These are phyloP conservation scores for Uloborus plumipes DNA, from an alignment of 2,888 invertebrate genomes.

Conservation along the genomic window DNA sequence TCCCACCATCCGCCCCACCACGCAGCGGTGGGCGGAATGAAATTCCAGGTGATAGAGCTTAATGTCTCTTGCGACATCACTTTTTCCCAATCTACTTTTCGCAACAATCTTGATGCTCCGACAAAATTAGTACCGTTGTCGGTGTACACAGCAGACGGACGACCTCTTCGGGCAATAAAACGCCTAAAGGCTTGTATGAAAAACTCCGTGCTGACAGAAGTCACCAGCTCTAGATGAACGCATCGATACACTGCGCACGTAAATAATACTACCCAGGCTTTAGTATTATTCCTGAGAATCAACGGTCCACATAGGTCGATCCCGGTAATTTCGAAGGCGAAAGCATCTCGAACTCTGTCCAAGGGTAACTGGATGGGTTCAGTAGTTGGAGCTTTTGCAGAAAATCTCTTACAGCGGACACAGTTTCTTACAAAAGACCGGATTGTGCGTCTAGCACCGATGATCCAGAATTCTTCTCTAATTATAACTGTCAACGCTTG, in stretches of 20 bases:
- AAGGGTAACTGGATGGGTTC: background rate
- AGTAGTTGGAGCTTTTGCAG: background rate
- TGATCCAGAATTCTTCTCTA: background rate
- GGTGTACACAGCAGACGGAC: background rate
- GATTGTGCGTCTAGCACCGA: background rate
- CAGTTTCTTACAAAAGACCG: background rate
- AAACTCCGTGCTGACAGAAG: too few species aligned
- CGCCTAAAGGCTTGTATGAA: too few species aligned
- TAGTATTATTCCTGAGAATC: background rate
- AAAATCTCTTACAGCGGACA: background rate
- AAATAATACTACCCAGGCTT: background rate
- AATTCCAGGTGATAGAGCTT: too few species aligned
- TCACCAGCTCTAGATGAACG: background rate
- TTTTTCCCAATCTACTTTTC: background rate
- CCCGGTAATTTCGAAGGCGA: background rate
- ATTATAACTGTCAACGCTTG: too few species aligned
- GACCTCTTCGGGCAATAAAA: too few species aligned
- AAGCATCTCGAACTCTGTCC: background rate
- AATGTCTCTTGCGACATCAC: background rate
- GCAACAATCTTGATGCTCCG: background rate
- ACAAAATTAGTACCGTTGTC: constrained; percentile 1
- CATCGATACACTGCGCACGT: background rate
- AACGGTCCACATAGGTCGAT: background rate
- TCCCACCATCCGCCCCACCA: too few species aligned
- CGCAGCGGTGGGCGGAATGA: background rate